phyloP scores from a whole-genome alignment of 2,113 vertebrate species.

The Sciurus niger region DNA sequence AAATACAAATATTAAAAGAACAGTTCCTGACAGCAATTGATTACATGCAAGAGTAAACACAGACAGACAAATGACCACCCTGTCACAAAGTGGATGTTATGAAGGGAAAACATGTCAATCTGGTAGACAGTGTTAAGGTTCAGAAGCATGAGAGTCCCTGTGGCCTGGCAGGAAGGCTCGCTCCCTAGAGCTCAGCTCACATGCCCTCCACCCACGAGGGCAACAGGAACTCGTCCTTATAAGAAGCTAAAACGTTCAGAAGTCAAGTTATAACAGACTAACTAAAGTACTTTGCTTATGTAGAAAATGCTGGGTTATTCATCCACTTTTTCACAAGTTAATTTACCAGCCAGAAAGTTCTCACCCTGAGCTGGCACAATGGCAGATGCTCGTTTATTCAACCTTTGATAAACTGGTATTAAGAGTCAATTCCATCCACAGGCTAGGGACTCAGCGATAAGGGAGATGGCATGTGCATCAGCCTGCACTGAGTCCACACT shows the following conservation, averaged over 20 bases:
- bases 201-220: background rate
- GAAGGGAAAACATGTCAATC: background rate
- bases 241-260: constrained; percentile 5
- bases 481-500: background rate
- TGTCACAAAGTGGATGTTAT: background rate
- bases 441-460: background rate
- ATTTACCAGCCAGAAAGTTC: constrained; percentile 21
- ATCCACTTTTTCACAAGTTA: background rate
- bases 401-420: background rate
- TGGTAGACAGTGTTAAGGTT: background rate
- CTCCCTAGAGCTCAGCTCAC: background rate
- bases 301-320: constrained; percentile 2
- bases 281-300: constrained; percentile 11
- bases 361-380: constrained; percentile 37
- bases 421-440: background rate
- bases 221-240: background rate
- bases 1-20: constrained; percentile 36
- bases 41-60: background rate
- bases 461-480: background rate
- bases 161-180: background rate
- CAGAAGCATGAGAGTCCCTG: background rate
- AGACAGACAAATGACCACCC: background rate
- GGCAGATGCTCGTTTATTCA: background rate
- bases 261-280: background rate
- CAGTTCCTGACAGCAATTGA: background rate